Base-by-base conservation (phyloP, 2,888 invertebrate species). In the Escarpia spicata region DNA sequence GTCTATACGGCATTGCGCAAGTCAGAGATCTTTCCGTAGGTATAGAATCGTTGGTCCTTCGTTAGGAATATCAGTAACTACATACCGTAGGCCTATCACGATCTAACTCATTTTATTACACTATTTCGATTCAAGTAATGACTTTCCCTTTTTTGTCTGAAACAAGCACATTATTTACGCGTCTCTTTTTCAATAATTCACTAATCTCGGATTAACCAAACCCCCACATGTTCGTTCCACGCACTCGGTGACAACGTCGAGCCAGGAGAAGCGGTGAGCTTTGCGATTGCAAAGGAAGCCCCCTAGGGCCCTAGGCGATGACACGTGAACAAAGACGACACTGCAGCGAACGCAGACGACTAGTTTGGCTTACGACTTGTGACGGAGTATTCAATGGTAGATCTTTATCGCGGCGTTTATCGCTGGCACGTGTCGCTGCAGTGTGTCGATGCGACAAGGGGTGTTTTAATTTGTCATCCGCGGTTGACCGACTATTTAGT, bases 241-340 rank as follows among this genome's bases (percentile, higher is more conserved):
- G 19, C 75, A 75, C 75, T 75, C 19, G n/a, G 75, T 75, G 75
- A 75, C 75, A 75, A 75, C 75, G 75, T n/a, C 26, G 75, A 26
- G 75, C 19, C 26, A 2, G 19, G 75, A 75, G 75, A 75, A 19
- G 75, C 75, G 75, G 75, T 26, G 75, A 26, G 75, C 75, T 75
- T 75, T 75, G 75, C 75, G 75, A 75, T 75, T 26, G 75, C 26
- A 75, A 75, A 75, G 75, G 75, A 75, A 75, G 75, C 75, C 75
- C 75, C 75, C 75, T 19, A 75, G 75, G 75, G 19, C 75, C 75
- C 26, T 19, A 75, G 75, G 75, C 75, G 75, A 75, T 75, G 75
- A 75, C 75, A 75, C 75, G 75, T 26, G 75, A n/a, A 75, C 75
- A 75, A 75, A 75, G 75, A 75, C 75, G 75, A 15, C 75, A n/a